phyloP scores from a whole-genome alignment of 2,113 vertebrate species.

The Odocoileus hemionus region DNA sequence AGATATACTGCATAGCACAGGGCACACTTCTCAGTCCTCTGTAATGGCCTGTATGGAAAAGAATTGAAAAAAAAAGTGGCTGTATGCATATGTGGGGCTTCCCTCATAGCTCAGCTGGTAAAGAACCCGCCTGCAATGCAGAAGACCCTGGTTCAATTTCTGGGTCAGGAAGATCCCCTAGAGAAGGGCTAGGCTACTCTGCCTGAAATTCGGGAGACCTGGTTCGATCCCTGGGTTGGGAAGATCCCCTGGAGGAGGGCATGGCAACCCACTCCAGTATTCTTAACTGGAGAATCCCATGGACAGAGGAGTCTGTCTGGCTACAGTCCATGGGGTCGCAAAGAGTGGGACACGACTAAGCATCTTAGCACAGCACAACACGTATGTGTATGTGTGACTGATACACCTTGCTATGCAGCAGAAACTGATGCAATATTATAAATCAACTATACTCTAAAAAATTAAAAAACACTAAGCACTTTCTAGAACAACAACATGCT shows the following conservation, averaged over 20 bases:
- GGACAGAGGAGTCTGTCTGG: neutral
- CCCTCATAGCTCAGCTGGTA: neutral
- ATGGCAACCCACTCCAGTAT: neutral
- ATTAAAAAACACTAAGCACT: neutral
- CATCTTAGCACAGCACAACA: too few species aligned
- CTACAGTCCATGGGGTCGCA: accelerated
- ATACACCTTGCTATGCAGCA: neutral
- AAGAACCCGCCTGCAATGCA: neutral
- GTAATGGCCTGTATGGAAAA: neutral
- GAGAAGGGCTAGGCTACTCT: neutral
- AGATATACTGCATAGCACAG: too few species aligned
- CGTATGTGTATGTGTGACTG: too few species aligned
- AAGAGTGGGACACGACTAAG: neutral
- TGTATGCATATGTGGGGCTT: neutral
- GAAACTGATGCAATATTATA: neutral
- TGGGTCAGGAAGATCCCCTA: neutral
- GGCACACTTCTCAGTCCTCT: neutral
- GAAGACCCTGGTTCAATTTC: neutral
- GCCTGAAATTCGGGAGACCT: too few species aligned
- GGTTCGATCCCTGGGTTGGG: too few species aligned
- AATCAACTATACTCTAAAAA: neutral
- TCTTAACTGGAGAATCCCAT: neutral
- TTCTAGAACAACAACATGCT: neutral
- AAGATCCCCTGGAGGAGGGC: neutral
- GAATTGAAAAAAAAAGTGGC: neutral